Conservation (phyloP, 23 tunicate species). For the Phallusia fumigata region DNA sequence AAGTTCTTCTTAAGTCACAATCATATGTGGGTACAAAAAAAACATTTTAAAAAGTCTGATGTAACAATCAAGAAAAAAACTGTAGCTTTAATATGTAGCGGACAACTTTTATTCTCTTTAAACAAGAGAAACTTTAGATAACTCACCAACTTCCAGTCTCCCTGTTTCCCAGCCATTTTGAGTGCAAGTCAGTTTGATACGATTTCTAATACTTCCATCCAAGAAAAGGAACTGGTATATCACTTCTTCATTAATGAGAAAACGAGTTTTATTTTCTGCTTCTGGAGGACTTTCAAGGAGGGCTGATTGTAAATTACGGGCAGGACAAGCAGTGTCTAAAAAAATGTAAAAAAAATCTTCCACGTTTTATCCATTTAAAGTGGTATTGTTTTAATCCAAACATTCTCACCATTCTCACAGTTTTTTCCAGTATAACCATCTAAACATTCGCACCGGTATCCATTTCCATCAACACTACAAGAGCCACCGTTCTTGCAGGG, state of each 20-base stretch:
- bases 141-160: slow-evolving; percentile 5
- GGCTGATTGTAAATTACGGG: background rate
- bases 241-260: background rate
- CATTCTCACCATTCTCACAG: background rate
- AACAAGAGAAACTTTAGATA: background rate
- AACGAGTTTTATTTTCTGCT: background rate
- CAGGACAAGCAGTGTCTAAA: background rate
- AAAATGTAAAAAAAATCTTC: too few relatives aligned
- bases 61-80: too few relatives aligned
- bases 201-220: background rate
- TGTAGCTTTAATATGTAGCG: too few relatives aligned
- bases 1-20: too few relatives aligned
- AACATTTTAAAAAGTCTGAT: too few relatives aligned
- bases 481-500: background rate
- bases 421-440: background rate
- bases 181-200: background rate
- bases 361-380: background rate
- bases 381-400: background rate
- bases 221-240: background rate
- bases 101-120: too few relatives aligned
- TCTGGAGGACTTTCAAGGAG: background rate
- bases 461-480: background rate
- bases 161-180: background rate
- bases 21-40: too few relatives aligned
- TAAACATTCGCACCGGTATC: background rate